phyloP scores from a whole-genome alignment of 2,888 invertebrate species.

The Halictus quadricinctus region DNA sequence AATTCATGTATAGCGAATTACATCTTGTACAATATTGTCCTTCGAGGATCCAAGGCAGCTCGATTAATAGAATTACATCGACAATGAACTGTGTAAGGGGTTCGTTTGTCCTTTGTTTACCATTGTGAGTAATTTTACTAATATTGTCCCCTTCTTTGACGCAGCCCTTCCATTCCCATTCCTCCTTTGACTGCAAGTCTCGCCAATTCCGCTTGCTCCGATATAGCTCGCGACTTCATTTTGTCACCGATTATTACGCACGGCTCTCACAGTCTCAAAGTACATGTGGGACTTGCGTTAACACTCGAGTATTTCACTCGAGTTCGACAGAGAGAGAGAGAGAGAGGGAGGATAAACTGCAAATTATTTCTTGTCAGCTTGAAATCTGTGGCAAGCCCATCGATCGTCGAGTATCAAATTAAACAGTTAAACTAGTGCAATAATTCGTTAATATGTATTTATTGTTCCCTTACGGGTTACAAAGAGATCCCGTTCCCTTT shows the following conservation, averaged over 20 bases:
- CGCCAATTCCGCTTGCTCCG: constrained; percentile 62
- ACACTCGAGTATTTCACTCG: neutral
- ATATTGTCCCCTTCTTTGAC: constrained; percentile 34
- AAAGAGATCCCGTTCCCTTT: too few species aligned
- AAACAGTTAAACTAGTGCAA: neutral
- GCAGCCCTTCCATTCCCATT: constrained; percentile 19
- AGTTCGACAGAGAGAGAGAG: neutral
- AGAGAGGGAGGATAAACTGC: too few species aligned
- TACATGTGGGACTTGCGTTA: neutral
- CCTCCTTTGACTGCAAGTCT: constrained; percentile 52
- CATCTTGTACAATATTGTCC: constrained; percentile 32
- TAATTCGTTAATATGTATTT: too few species aligned
- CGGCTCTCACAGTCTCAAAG: constrained; percentile 12
- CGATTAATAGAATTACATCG: constrained; percentile 30
- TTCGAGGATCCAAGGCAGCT: constrained; percentile 3
- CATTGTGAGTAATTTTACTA: constrained; percentile 50
- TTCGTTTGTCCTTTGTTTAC: constrained; percentile 49
- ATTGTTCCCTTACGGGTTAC: too few species aligned
- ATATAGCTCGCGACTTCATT: constrained; percentile 66
- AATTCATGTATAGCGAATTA: neutral
- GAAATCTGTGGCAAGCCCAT: neutral
- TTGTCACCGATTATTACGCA: constrained; percentile 67
- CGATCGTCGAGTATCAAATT: neutral
- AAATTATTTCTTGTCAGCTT: neutral
- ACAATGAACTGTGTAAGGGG: constrained; percentile 33